Percentiles rank a stretch among this genome's conserved stretches.
Evolutionary conservation across 2,888 invertebrate species (phyloP).

Genomic region (Aphidoletes aphidimyza): DNA sequence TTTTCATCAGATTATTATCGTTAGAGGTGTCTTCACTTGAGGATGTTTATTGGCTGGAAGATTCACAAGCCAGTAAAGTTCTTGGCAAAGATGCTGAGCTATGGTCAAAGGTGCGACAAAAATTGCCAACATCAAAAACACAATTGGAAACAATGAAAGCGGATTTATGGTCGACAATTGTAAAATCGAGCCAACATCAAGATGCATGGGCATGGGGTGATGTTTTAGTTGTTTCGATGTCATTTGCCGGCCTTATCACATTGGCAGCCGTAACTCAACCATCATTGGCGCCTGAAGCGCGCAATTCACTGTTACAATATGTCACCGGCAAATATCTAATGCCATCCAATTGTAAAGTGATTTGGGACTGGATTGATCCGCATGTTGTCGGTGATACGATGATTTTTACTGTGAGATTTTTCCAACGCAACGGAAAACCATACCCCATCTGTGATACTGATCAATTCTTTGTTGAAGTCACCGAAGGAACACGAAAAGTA

Average conservation of each 20-base stretch:
- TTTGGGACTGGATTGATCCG: constrained; percentile 92
- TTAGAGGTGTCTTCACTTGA: constrained; percentile 82
- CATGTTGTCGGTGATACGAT: constrained; percentile 90
- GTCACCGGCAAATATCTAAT: constrained; percentile 91
- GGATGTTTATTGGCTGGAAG: constrained; percentile 91
- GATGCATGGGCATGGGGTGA: constrained; percentile 94
- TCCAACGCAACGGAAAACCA: constrained; percentile 91
- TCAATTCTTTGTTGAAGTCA: constrained; percentile 87
- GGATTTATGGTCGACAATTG: constrained; percentile 86
- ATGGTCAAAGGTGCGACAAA: constrained; percentile 84
- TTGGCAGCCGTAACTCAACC: constrained; percentile 92
- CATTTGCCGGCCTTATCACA: constrained; percentile 88
- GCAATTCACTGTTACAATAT: constrained; percentile 88
- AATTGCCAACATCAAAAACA: constrained; percentile 83
- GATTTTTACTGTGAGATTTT: constrained; percentile 90
- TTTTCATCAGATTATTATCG: constrained; percentile 72
- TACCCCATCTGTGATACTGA: constrained; percentile 95
- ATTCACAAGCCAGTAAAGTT: constrained; percentile 79
- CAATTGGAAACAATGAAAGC: constrained; percentile 81
- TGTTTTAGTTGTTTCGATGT: constrained; percentile 90
- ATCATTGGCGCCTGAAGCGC: constrained; percentile 88
- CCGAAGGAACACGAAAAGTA: constrained; percentile 84
- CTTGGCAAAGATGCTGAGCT: constrained; percentile 82
- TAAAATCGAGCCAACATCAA: constrained; percentile 85
- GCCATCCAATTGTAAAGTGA: constrained; percentile 83